phyloP scores from a whole-genome alignment of 53 echinoderm and acorn worm genomes.

The Paelopatides confundens region DNA sequence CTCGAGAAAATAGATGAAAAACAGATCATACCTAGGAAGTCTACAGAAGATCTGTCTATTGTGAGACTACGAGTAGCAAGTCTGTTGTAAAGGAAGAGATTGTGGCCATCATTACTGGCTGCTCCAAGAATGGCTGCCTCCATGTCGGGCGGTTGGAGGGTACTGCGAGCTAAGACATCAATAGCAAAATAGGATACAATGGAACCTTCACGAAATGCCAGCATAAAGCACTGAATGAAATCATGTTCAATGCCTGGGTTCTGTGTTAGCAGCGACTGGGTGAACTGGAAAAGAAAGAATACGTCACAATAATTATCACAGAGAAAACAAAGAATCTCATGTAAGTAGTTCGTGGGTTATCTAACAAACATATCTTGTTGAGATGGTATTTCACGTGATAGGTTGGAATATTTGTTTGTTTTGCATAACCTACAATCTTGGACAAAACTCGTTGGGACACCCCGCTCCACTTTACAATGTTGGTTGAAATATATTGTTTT shows the following conservation, averaged over 20 bases:
- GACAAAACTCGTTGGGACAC: too few species aligned
- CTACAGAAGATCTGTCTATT: slow-evolving; percentile 19
- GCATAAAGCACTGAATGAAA: slow-evolving; percentile 35
- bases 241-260: neutral
- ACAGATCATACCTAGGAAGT: slow-evolving; percentile 29
- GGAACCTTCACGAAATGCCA: slow-evolving; percentile 26
- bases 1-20: neutral
- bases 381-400: too few species aligned
- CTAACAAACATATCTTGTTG: too few species aligned
- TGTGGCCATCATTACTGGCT: neutral
- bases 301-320: too few species aligned
- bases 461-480: too few species aligned
- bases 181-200: slow-evolving; percentile 18
- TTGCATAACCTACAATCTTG: too few species aligned
- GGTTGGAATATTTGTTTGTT: too few species aligned
- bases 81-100: slow-evolving; percentile 25
- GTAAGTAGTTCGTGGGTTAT: too few species aligned
- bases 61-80: slow-evolving; percentile 31
- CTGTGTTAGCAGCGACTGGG: neutral
- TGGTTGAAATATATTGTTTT: too few species aligned
- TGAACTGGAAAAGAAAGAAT: neutral
- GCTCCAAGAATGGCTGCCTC: neutral
- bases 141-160: slow-evolving; percentile 14
- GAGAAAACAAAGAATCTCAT: too few species aligned
- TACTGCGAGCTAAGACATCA: neutral